Base-by-base conservation (phyloP, 2,113 vertebrate genomes). In the Thamnophis sirtalis region DNA sequence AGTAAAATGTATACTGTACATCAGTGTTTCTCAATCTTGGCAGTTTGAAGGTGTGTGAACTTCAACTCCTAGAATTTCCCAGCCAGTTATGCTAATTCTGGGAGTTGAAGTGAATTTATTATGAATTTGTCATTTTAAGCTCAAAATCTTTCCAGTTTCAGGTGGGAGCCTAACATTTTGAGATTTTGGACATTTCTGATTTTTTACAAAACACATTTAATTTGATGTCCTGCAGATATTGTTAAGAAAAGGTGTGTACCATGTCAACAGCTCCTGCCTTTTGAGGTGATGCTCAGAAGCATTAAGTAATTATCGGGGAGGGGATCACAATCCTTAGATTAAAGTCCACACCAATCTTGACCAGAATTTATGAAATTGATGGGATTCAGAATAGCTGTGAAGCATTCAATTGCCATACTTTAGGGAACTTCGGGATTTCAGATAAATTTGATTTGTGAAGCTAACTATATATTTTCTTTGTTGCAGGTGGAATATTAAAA, bases 401-500 rank as follows among this genome's bases (percentile, higher is more conserved):
- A 80, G 17, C 7, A 21, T 17, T 80, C 7, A 80, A 3, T 80
- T 80, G 50, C 68, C 84, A 17, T 24, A 19, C 13, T 33, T 56
- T 50, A 89, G 38, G 63, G 43, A 80, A 13, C 5, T 49, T 54
- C 38, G 24, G 13, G 88, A 10, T 49, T 92, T 84, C 33, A 84
- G 8, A 38, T 49, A 56, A 58, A 33, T 26, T 3, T 88, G 17
- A 84, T 24, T 60, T 13, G 86, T 53, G 22, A 91, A 87, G 73
- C 7, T 80, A 80, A 80, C 33, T 38, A 80, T 54, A 2, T 13
- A n/a, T 84, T 17, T 63, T 89, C 84, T 73, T 90, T 94, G 89
- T 93, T 88, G 0, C 97, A 99, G 99, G 98, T 93, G 98, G 98
- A 94, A 98, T 99, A 93, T 95, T 99, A 51, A 98, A 98, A 95